Evolutionary conservation across 2,888 invertebrate genomes (phyloP).

Genomic region (Cerastis rubricosa): DNA sequence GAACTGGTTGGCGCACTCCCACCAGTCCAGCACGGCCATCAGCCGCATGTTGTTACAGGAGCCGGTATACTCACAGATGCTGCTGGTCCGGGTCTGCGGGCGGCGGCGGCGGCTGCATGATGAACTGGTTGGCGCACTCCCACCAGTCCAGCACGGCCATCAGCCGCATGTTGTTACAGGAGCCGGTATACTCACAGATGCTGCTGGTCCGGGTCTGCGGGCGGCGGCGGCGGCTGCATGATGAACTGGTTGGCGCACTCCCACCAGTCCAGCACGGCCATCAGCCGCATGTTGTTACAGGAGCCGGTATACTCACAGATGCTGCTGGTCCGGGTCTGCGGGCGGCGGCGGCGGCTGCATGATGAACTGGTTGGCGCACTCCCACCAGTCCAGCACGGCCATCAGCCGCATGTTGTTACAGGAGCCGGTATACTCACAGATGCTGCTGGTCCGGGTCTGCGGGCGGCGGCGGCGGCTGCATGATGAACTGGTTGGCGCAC

Average conservation of each 20-base stretch:
- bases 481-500: constrained; percentile 94
- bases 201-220: constrained; percentile 78
- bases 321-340: constrained; percentile 78
- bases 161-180: too few relatives aligned
- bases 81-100: constrained; percentile 78
- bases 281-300: too few relatives aligned
- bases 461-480: constrained; percentile 86
- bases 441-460: constrained; percentile 79
- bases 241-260: constrained; percentile 96
- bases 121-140: constrained; percentile 95
- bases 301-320: too few relatives aligned
- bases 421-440: too few relatives aligned
- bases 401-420: too few relatives aligned
- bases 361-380: constrained; percentile 95
- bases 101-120: constrained; percentile 90
- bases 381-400: constrained; percentile 98
- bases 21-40: constrained; percentile 98
- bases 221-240: constrained; percentile 87
- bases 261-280: constrained; percentile 98
- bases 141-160: constrained; percentile 99
- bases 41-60: too few relatives aligned
- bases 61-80: too few relatives aligned
- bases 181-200: too few relatives aligned
- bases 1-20: constrained; percentile 96
- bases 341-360: constrained; percentile 88